Base-by-base conservation (phyloP, 1,140 invertebrate genomes). In the Pectinophora gossypiella region DNA sequence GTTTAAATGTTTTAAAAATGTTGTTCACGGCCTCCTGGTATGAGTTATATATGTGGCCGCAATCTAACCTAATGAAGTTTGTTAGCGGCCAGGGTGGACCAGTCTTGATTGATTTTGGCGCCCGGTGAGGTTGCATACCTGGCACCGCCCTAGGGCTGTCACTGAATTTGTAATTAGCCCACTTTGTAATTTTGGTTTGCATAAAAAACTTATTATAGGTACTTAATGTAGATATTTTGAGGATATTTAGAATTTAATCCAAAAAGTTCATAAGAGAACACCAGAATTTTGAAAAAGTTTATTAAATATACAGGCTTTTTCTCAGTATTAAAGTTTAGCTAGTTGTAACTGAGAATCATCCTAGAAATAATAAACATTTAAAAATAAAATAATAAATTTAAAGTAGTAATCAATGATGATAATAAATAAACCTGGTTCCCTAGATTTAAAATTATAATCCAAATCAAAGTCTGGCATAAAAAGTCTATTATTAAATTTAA, bases 401-500 rank as follows among this genome's bases (percentile, higher is more conserved):
- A 38, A 9, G 9, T 4, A 38, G 4, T n/a, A 38, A 38, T n/a
- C n/a, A 6, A n/a, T 13, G 3, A 38, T 9, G 3, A 9, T 3
- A 6, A 38, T 4, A n/a, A 9, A 38, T 38, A 13, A 38, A 38
- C 5, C n/a, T 38, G n/a, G 13, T 38, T 56, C 58, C 58, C 56
- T 64, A 69, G 50, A 56, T 56, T 52, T 50, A 58, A 47, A 54
- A 56, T 53, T 48, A 38, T n/a, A 38, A 10, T 38, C 9, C 47
- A 21, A 61, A 56, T 57, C 43, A 58, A 65, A 68, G 64, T 73
- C 64, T 73, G 70, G 60, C 36, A 56, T 66, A n/a, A n/a, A 48
- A 62, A 64, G 57, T 65, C 54, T 65, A 68, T 73, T 65, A 64
- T 38, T 38, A 57, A 51, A 60, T 48, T 40, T 40, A 59, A 54